phyloP scores from a whole-genome alignment of 2,113 vertebrate species.

The Sterrhoptilus dennistouni region DNA sequence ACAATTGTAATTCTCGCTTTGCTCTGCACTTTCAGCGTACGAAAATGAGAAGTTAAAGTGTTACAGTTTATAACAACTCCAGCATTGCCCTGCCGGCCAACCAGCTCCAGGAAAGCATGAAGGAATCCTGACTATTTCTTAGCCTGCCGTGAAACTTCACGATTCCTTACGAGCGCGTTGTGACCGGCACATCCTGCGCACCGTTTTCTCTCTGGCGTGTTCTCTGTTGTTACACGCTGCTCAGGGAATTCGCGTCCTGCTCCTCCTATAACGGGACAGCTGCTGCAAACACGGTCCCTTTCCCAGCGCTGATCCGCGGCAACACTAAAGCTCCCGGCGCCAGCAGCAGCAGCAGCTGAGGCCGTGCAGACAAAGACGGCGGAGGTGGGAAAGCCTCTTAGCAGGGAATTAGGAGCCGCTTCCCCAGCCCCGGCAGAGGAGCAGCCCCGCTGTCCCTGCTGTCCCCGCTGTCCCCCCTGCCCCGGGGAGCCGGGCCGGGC shows the following conservation, averaged over 20 bases:
- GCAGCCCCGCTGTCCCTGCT: not conserved
- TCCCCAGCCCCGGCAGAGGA: not conserved
- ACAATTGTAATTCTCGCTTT: accelerated
- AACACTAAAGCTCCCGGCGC: not conserved
- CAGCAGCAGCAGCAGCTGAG: not conserved
- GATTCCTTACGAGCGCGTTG: not conserved
- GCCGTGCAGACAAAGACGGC: not conserved
- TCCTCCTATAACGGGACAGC: not conserved
- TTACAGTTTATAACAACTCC: not conserved
- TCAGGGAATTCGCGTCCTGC: not conserved
- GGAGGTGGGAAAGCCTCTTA: constrained; percentile 30
- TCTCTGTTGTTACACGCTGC: not conserved
- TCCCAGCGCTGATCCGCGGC: not conserved
- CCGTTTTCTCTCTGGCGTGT: accelerated
- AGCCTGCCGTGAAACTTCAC: not conserved
- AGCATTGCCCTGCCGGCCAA: not conserved
- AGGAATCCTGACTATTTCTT: not conserved
- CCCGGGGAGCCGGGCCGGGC: not conserved
- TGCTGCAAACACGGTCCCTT: accelerated
- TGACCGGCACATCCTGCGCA: accelerated
- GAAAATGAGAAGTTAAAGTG: not conserved
- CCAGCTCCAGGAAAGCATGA: not conserved
- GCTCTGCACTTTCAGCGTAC: not conserved
- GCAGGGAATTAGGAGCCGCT: not conserved
- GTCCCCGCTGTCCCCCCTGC: too few relatives aligned